Evolutionary conservation across 2,888 invertebrate genomes (phyloP), one percentile per base, ranked within the genome.

Genomic region (Euzetes globulus): DNA sequence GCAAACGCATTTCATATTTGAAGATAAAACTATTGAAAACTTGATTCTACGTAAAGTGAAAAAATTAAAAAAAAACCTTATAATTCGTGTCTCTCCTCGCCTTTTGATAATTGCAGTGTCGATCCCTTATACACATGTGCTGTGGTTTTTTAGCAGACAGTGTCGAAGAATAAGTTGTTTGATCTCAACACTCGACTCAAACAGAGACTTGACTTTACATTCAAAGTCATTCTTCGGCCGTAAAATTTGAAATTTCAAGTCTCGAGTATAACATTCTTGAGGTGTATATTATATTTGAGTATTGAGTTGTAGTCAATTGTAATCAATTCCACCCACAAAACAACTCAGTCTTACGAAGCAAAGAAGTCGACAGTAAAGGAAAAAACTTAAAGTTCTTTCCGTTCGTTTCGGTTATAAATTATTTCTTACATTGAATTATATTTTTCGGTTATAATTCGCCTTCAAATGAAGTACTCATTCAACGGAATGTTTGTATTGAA

Each of bases 401-500:
- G 22, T 52, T 52, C 22, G 22, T 52, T 52, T 52, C 50, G 19
- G 58, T 58, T 58, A 58, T 55, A 17, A 47, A 17, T 50, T 50
- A 19, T 50, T 50, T 50, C 50, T 50, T 50, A 50, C 19, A 50
- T 50, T 19, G 19, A 50, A n/a, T 50, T 50, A 50, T n/a, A 50
- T 50, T 50, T 50, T 50, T 50, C 19, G 27, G 13, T 27, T 22
- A 27, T 58, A 27, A 19, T 58, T 58, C 19, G 47, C 22, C 19
- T 41, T 37, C 72, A 75, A 47, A 75, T 77, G 76, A 77, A 77
- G 75, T 75, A 75, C 65, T 77, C 74, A 70, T 76, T 75, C 45
- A 77, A 76, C 77, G 76, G 76, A 73, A 78, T 78, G 78, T 78
- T 78, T 76, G 78, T 78, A 72, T 74, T 78, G 72, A 78, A 78